These are phyloP conservation scores for Drosophila melanosoma DNA, from an alignment of 2,888 invertebrate genomes.

Conservation along the genomic window DNA sequence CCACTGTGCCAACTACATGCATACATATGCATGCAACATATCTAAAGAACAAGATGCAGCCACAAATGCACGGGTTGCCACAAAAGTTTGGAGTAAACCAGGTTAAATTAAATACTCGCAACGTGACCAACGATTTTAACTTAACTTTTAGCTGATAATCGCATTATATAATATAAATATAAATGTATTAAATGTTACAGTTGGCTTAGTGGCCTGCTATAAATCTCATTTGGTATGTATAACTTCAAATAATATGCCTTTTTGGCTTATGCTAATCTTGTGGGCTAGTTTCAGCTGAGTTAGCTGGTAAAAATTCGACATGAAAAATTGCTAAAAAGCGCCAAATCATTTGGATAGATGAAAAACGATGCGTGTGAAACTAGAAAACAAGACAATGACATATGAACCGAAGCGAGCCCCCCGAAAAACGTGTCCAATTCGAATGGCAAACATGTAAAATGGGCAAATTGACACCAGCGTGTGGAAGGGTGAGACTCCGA, in stretches of 20 bases:
- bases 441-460: conserved; percentile 52
- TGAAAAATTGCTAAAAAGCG: conserved; percentile 49
- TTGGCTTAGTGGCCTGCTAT: neutral
- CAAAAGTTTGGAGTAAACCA: neutral
- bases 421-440: conserved; percentile 58
- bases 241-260: neutral
- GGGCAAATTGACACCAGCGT: conserved; percentile 33
- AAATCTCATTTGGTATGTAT: neutral
- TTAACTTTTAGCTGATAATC: neutral
- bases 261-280: neutral
- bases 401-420: conserved; percentile 44
- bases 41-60: conserved; percentile 44
- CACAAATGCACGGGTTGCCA: conserved; percentile 16
- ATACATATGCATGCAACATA: conserved; percentile 37
- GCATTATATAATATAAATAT: neutral
- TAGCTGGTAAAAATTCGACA: conserved; percentile 20
- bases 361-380: conserved; percentile 47
- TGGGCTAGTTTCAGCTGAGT: neutral
- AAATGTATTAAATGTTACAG: no score
- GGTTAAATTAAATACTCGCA: neutral
- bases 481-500: neutral
- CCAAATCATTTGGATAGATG: conserved; percentile 63
- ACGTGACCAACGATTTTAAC: neutral
- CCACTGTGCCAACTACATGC: conserved; percentile 56
- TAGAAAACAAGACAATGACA: conserved; percentile 61